Percentiles rank a stretch among this genome's conserved stretches.
Conservation (phyloP, 1,140 invertebrate genomes). For the Drusus annulatus region DNA sequence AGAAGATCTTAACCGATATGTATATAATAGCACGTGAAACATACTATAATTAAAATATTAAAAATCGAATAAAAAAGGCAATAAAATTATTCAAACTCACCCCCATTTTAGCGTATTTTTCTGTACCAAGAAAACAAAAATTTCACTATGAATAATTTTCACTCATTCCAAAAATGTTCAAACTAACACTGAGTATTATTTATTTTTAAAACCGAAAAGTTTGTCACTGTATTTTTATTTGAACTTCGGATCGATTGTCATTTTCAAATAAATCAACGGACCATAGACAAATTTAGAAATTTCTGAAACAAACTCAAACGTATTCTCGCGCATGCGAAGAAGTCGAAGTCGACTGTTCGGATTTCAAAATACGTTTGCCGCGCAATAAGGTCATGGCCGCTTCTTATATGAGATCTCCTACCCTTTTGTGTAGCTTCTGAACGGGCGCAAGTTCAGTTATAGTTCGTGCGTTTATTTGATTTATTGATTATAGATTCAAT, state of each 20-base stretch:
- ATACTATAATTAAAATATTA: no score
- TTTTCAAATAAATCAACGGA: background rate
- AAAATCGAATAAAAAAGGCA: no score
- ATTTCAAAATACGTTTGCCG: conserved; percentile 55
- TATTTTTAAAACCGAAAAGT: no score
- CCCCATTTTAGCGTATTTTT: background rate
- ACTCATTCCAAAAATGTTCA: background rate
- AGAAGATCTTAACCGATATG: no score
- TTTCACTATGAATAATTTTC: background rate
- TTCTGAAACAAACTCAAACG: no score
- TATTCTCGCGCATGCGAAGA: conserved; percentile 9
- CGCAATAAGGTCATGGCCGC: conserved; percentile 55
- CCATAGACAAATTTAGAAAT: background rate
- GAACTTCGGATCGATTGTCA: background rate
- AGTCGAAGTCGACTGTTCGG: conserved; percentile 18
- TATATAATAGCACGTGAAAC: no score
- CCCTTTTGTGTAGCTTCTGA: background rate
- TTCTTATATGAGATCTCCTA: conserved; percentile 51
- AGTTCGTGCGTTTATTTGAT: no score
- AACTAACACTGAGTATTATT: no score
- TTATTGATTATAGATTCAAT: no score
- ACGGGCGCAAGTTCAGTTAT: no score
- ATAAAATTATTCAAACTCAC: background rate
- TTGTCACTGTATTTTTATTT: no score
- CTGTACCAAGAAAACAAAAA: no score